Evolutionary conservation across 2,888 invertebrate genomes (phyloP), one percentile per base, ranked within the genome.

Genomic region (Platerodrilus igneus): DNA sequence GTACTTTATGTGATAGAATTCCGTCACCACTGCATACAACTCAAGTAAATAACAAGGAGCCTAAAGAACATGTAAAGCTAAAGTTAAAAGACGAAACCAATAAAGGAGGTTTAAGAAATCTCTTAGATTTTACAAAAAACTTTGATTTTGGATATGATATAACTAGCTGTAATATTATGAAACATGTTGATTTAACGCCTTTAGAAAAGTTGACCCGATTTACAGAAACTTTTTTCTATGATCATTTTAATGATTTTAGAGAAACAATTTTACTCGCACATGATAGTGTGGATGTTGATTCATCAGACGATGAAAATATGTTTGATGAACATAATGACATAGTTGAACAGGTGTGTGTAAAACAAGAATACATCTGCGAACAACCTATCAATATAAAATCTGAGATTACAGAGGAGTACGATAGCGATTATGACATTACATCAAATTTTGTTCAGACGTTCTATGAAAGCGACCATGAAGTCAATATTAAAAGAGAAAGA

Each of bases 101-200:
- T 35, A 25, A 11, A 10, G 63, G 63, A 10, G 64, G 66, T 19
- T 51, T 68, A 16, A 56, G 57, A 39, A 56, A 57, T 47, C 60
- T 68, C 3, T 56, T 67, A 21, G 58, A 62, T 17, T 68, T 68
- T 41, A 67, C 67, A 3, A 58, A 54, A 50, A 59, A 57, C 29
- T 68, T 61, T 43, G 63, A 67, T 51, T 67, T 66, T 50, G 64
- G 63, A 7, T 58, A 59, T 28, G 53, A 57, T 37, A 39, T 60
- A 20, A 56, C 55, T 57, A 38, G 54, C 55, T 48, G 48, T 10
- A 57, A 57, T 28, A 51, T 48, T 45, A 55, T 55, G 45, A 55
- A 53, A 10, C 60, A 61, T 39, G 53, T 56, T 34, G 63, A 62
- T 38, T 45, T 52, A 13, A 60, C 63, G 4, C 63, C 63, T 13